phyloP scores from a whole-genome alignment of 2,113 vertebrate genomes.

The Bettongia penicillata region DNA sequence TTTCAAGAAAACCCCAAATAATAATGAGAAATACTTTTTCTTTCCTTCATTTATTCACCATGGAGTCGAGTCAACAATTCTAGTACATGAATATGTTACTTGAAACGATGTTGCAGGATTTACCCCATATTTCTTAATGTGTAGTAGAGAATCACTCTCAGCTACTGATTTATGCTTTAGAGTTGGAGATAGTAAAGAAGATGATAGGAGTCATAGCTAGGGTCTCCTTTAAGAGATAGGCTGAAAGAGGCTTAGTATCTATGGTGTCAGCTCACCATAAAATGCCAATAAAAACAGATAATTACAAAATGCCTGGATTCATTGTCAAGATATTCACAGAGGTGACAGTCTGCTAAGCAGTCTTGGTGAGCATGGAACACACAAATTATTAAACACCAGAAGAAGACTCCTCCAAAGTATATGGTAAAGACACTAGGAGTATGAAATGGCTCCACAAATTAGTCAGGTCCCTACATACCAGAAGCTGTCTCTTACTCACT shows the following conservation, averaged over 20 bases:
- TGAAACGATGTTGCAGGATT: not conserved
- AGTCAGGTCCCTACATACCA: not conserved
- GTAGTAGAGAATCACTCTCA: not conserved
- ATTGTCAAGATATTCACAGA: not conserved
- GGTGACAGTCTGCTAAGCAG: not conserved
- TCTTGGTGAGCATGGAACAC: not conserved
- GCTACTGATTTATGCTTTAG: not conserved
- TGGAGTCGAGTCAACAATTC: not conserved
- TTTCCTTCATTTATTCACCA: not conserved
- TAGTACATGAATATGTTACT: not conserved
- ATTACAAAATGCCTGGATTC: not conserved
- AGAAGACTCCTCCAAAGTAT: not conserved
- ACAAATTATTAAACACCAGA: not conserved
- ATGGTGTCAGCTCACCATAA: not conserved
- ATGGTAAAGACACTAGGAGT: not conserved
- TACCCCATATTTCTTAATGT: not conserved
- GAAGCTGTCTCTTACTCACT: not conserved
- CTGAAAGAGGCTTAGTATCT: not conserved
- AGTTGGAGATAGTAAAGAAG: not conserved
- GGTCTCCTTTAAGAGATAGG: not conserved
- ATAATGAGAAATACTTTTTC: not conserved
- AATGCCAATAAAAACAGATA: not conserved
- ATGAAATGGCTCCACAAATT: not conserved
- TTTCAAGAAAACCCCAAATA: not conserved
- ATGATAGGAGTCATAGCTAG: not conserved